Evolutionary conservation across 1,140 invertebrate species (phyloP).

Genomic region (Drosophila nigromelanica): DNA sequence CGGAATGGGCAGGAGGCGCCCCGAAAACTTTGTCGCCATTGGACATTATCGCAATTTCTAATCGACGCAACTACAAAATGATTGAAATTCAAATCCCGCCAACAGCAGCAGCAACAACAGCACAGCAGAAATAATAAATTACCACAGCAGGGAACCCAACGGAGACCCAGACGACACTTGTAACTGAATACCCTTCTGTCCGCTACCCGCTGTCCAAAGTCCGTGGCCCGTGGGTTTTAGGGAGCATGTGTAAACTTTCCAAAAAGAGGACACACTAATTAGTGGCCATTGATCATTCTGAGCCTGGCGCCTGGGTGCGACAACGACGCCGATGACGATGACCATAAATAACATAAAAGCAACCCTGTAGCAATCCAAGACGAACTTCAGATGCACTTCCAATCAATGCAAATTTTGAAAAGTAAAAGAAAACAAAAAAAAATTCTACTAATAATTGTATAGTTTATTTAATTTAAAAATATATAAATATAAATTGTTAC

Average conservation of each 20-base stretch:
- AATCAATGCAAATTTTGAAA: too few relatives aligned
- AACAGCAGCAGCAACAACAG: slow-evolving; percentile 31
- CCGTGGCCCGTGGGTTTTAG: slow-evolving; percentile 7
- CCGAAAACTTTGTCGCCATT: slow-evolving; percentile 72
- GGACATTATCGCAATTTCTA: slow-evolving; percentile 80
- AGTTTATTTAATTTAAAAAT: too few relatives aligned
- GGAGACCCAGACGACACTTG: slow-evolving; percentile 63
- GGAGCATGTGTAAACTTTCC: slow-evolving; percentile 75
- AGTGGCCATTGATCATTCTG: slow-evolving; percentile 75
- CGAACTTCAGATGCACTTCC: slow-evolving; percentile 12
- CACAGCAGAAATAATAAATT: slow-evolving; percentile 68
- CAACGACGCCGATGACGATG: slow-evolving; percentile 22
- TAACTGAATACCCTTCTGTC: slow-evolving; percentile 54
- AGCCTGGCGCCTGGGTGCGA: slow-evolving; percentile 65
- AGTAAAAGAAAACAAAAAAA: too few relatives aligned
- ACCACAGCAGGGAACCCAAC: slow-evolving; percentile 65
- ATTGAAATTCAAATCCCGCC: slow-evolving; percentile 73
- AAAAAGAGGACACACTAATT: slow-evolving; percentile 77
- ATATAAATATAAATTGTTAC: too few relatives aligned
- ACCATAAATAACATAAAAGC: neutral
- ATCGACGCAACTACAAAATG: slow-evolving; percentile 71
- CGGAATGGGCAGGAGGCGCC: slow-evolving; percentile 32
- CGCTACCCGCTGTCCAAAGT: slow-evolving; percentile 13
- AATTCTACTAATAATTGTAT: too few relatives aligned
- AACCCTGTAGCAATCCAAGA: neutral